phyloP scores from a whole-genome alignment of 2,888 invertebrate genomes.

The Gerris lacustris region DNA sequence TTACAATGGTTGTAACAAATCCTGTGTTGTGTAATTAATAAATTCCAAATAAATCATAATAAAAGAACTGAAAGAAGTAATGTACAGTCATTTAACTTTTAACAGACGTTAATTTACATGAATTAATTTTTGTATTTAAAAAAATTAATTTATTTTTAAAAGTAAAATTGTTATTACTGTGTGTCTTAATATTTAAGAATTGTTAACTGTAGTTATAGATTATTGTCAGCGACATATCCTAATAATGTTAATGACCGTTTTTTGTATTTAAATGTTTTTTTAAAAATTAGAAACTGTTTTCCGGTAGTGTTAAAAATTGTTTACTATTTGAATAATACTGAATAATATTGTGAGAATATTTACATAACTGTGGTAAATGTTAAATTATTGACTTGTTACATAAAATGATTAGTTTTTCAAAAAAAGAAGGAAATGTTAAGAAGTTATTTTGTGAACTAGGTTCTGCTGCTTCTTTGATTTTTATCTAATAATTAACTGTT shows the following conservation, averaged over 20 bases:
- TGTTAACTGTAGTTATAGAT: slow-evolving; percentile 19
- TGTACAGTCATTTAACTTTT: not conserved
- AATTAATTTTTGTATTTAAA: too few relatives aligned
- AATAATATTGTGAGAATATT: not conserved
- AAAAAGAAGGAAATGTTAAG: not conserved
- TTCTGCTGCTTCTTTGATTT: not conserved
- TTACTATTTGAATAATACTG: not conserved
- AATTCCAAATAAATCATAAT: slow-evolving; percentile 8
- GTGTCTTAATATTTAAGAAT: slow-evolving; percentile 24
- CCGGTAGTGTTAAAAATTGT: not conserved
- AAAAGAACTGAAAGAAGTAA: slow-evolving; percentile 11
- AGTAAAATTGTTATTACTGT: slow-evolving; percentile 26
- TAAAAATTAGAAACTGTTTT: not conserved
- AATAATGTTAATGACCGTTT: not conserved
- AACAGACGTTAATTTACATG: not conserved
- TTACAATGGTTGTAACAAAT: too few relatives aligned
- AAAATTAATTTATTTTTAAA: slow-evolving; percentile 8
- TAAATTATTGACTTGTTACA: not conserved
- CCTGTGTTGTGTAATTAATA: too few relatives aligned
- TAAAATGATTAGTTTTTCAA: not conserved
- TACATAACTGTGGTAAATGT: slow-evolving; percentile 3
- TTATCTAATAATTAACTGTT: not conserved
- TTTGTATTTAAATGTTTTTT: slow-evolving; percentile 7
- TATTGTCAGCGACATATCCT: slow-evolving; percentile 33
- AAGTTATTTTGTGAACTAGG: not conserved